Base-by-base conservation (phyloP, 53 echinoderm and acorn worm species). In the Temnopleurus reevesii region DNA sequence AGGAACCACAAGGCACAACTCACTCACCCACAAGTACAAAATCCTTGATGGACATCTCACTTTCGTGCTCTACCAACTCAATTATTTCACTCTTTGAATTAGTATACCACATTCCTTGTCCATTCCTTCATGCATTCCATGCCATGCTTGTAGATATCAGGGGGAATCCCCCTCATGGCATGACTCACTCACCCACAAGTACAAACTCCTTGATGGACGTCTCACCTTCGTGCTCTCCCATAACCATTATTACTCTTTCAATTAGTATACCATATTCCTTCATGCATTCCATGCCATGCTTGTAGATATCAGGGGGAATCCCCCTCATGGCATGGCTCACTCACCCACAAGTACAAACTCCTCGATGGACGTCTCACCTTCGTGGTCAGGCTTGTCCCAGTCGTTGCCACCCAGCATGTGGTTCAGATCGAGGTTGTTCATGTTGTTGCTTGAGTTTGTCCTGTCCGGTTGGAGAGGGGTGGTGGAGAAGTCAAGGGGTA, bases 361-460 rank as follows among this genome's bases (percentile, higher is more conserved):
- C 88, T 87, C 88, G 33, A 85, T 41, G 33, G 88, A 87, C 53
- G 88, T 87, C 88, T 87, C 88, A 87, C 88, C 88, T 87, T 87
- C 88, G 34, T 87, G 88, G 31, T 66, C 88, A 2, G 88, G 88
- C 53, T 87, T 71, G 36, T 87, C 88, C 88, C 88, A 87, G 9
- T 9, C 30, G 61, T 24, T 43, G 66, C 47, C 66, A 12, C 71
- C 71, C 5, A 45, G 43, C 86, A 86, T 86, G n/a, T 86, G 65
- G 1, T 63, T 17, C 8, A 87, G 71, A 53, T 87, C 66, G 35
- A 65, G 65, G 71, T 87, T 29, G 76, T 86, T 41, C 45, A 83
- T 31, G 83, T 85, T 49, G 85, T 85, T 44, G 85, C 38, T 59
- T 51, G 71, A 65, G 65, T 87, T 46, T 60, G 61, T 27, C 26